Evolutionary conservation across 2,113 vertebrate species (phyloP).

Genomic region (Callipepla californica): DNA sequence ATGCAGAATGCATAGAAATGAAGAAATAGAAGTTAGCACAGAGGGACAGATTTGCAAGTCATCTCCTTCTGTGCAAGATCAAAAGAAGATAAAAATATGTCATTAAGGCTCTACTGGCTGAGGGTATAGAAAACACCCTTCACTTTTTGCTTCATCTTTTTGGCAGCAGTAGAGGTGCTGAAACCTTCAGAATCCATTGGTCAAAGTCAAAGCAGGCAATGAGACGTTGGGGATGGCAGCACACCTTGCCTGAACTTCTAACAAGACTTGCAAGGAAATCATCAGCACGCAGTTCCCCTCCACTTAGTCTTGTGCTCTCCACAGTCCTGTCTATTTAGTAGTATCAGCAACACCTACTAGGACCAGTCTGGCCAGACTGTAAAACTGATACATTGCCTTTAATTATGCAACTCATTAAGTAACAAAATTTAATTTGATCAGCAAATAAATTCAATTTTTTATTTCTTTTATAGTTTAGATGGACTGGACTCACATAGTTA

Average conservation of each 20-base stretch:
- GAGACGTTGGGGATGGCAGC: background rate
- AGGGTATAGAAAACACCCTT: background rate
- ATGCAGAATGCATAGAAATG: conserved; percentile 24
- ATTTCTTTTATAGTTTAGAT: conserved; percentile 13
- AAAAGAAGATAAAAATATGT: background rate
- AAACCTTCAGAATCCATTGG: background rate
- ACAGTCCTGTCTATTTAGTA: background rate
- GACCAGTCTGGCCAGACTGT: background rate
- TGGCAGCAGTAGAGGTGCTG: background rate
- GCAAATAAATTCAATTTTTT: conserved; percentile 20
- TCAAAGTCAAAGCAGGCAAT: background rate
- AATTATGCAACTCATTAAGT: conserved; percentile 47
- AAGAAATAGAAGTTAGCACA: conserved; percentile 17
- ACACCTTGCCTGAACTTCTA: background rate
- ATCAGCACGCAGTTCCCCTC: background rate
- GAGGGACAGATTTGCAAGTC: conserved; percentile 61
- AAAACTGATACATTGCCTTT: conserved; percentile 35
- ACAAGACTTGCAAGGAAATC: background rate
- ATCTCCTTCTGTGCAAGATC: conserved; percentile 53
- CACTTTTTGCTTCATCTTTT: background rate
- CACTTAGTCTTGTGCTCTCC: background rate
- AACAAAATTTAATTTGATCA: conserved; percentile 43
- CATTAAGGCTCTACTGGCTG: background rate
- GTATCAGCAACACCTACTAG: background rate
- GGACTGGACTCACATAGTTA: background rate